Conservation (phyloP, 2,113 vertebrate species). For the Limnothrissa miodon region DNA sequence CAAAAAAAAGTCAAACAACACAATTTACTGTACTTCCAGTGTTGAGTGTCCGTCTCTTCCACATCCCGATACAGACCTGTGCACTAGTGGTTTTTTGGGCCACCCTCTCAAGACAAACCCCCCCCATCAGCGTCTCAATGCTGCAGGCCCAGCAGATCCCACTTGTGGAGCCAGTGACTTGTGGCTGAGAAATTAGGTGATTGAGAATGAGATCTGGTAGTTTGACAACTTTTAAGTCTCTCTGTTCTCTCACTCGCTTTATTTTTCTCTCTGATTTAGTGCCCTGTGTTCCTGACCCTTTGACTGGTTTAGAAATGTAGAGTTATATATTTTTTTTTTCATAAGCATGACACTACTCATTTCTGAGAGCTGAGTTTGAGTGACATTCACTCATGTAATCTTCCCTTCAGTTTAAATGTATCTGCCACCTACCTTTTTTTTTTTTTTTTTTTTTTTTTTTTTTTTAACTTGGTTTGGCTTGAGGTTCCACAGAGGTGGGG, state of each 20-base stretch:
- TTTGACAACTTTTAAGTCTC: conserved; percentile 43
- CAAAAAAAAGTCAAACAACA: conserved; percentile 76
- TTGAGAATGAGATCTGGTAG: background rate
- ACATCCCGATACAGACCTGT: background rate
- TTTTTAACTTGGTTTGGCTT: conserved; percentile 34
- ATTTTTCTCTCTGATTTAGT: background rate
- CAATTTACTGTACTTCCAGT: conserved; percentile 86
- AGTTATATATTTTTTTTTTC: conserved; percentile 57
- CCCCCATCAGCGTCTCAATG: conserved; percentile 3
- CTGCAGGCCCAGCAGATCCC: background rate
- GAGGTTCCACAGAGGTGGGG: conserved; percentile 49
- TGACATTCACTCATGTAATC: conserved; percentile 73
- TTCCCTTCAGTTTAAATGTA: background rate
- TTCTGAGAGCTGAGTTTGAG: conserved; percentile 73
- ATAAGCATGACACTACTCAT: conserved; percentile 59
- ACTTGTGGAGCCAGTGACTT: background rate
- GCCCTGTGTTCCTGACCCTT: conserved; percentile 23
- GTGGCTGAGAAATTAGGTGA: background rate
- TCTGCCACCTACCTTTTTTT: conserved; percentile 24
- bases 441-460: conserved; percentile 16
- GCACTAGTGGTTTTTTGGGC: too few species aligned
- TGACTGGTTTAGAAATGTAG: conserved; percentile 60
- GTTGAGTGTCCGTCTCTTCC: conserved; percentile 35
- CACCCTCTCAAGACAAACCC: too few species aligned
- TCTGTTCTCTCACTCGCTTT: conserved; percentile 49